Evolutionary conservation across 2,113 vertebrate species (phyloP).

Genomic region (Papio anubis): DNA sequence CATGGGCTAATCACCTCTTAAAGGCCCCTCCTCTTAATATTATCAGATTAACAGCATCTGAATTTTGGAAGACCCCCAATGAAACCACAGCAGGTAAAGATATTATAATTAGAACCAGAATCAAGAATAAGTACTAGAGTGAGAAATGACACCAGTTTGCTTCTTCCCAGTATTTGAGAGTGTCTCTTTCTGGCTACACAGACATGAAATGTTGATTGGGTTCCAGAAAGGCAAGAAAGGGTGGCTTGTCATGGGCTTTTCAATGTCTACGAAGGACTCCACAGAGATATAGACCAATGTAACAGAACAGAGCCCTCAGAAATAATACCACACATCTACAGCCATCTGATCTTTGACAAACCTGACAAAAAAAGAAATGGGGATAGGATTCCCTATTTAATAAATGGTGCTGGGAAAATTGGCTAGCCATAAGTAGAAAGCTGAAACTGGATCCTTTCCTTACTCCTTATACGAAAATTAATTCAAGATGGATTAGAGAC

Average conservation of each 20-base stretch:
- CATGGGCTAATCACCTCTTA: no score
- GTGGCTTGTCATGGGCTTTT: neutral
- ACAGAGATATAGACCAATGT: no score
- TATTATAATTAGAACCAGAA: neutral
- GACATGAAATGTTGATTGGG: neutral
- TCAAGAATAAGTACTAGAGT: neutral
- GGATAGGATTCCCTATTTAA: no score
- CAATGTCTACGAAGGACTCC: neutral
- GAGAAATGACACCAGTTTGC: neutral
- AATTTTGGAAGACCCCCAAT: neutral
- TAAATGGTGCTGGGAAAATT: no score
- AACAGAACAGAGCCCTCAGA: no score
- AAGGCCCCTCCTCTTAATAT: neutral
- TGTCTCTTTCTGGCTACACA: neutral
- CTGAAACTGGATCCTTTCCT: no score
- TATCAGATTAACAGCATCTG: neutral
- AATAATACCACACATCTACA: no score
- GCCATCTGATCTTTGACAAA: no score
- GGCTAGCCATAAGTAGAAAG: no score
- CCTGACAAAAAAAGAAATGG: no score
- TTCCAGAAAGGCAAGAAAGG: neutral
- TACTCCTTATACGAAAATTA: no score
- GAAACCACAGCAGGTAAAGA: neutral
- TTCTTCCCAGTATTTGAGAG: neutral
- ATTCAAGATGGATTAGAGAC: no score